Base-by-base conservation (phyloP, 2,113 vertebrate genomes). In the Prinia subflava region DNA sequence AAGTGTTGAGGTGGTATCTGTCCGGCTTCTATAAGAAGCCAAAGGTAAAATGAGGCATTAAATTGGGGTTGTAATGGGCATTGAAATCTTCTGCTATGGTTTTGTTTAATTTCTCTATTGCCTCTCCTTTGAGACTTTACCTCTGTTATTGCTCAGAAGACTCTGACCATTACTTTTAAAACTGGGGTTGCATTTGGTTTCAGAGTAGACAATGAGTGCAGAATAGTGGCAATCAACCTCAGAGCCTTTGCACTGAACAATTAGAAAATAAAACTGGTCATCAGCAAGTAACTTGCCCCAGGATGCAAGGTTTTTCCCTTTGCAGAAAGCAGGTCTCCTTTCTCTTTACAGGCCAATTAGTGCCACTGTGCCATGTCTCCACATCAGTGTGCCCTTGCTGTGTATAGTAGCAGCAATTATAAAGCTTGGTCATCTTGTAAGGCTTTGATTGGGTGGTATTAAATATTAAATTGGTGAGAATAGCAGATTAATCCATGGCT, bases 11-110 rank as follows among this genome's bases (percentile, higher is more conserved):
- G 50, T 99, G 99, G 99, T 99, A 99, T 93, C 96, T 99, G 94
- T 99, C 99, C 1, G 99, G 99, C 91, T 99, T 99, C 98, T 99
- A 99, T 96, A 99, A 99, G 97, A 99, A 99, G 95, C 99, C 99
- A 89, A 99, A 99, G 98, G 99, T 99, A 94, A 98, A 96, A 39
- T 3, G 70, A 73, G 53, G 8, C 44, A 59, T 89, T 31, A 87
- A 86, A 12, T 53, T 77, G 33, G 33, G 25, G 11, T 41, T 88
- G 56, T 71, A 74, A 80, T 3, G 5, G 41, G 18, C 53, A 39
- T 10, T 73, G 56, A 41, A 59, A 74, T n/a, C 59, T 87, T 89
- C 56, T 85, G 75, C n/a, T 87, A 0, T 47, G n/a, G 14, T 39
- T 83, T 10, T 46, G 14, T 84, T 47, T 56, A 24, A 27, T 86